Conservation (phyloP, 2,797 vertebrate species). For the Sciurus carolinensis region DNA sequence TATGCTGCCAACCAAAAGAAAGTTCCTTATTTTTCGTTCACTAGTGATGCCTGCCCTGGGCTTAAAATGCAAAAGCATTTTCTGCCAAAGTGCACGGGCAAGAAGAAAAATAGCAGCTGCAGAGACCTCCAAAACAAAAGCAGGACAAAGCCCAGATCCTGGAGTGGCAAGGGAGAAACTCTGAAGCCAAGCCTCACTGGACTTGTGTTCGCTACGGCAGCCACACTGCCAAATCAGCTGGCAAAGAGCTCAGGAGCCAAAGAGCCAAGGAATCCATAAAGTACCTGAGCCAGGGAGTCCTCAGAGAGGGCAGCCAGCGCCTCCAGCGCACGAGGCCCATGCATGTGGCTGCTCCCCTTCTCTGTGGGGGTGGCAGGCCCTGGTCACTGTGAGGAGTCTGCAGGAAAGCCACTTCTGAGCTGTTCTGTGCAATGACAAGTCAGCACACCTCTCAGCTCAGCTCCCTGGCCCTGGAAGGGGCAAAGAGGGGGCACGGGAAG, state of each 20-base stretch:
- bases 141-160: background rate
- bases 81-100: background rate
- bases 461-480: background rate
- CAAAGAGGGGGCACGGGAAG: background rate
- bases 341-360: background rate
- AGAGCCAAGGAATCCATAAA: background rate
- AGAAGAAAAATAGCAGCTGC: background rate
- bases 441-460: background rate
- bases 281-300: background rate
- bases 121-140: background rate
- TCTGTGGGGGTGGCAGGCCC: background rate
- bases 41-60: background rate
- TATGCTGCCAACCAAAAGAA: background rate
- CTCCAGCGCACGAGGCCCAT: accelerated
- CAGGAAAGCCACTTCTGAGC: background rate
- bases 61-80: background rate
- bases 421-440: background rate
- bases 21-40: background rate
- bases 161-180: background rate
- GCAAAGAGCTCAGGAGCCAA: background rate
- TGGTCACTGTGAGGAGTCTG: background rate
- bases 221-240: background rate
- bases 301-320: background rate
- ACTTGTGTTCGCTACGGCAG: background rate
- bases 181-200: background rate